Percentiles rank a stretch among this genome's conserved stretches.
Evolutionary conservation across 2,797 vertebrate species (phyloP).

Genomic region (Labeo calbasu): DNA sequence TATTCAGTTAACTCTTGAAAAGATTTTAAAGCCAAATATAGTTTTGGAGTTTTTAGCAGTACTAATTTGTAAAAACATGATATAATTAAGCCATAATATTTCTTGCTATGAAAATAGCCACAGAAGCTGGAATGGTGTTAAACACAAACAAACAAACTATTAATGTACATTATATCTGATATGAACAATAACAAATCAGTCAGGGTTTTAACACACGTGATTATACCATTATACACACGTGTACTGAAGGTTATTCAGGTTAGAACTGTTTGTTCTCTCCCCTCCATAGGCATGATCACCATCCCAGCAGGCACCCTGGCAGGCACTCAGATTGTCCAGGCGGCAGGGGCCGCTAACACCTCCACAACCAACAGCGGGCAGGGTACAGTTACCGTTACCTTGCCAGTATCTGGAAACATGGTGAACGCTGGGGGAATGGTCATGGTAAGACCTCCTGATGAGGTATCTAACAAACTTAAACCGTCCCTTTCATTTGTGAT

Average conservation of each 20-base stretch:
- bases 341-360: slow-evolving; percentile 88
- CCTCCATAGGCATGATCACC: slow-evolving; percentile 96
- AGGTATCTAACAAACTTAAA: slow-evolving; percentile 51
- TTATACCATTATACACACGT: not conserved
- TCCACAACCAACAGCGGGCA: slow-evolving; percentile 95
- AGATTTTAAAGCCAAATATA: too few relatives aligned
- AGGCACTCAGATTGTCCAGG: slow-evolving; percentile 96
- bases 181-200: not conserved
- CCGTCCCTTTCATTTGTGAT: slow-evolving; percentile 22
- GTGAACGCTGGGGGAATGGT: slow-evolving; percentile 99
- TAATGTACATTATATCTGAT: not conserved
- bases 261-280: slow-evolving; percentile 38
- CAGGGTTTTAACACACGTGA: not conserved
- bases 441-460: slow-evolving; percentile 84
- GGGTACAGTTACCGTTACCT: slow-evolving; percentile 96
- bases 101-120: too few relatives aligned
- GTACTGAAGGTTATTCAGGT: not conserved
- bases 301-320: slow-evolving; percentile 96
- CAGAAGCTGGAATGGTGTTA: not conserved
- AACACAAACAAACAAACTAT: not conserved
- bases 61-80: too few relatives aligned
- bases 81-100: too few relatives aligned
- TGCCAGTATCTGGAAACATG: slow-evolving; percentile 94
- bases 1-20: too few relatives aligned
- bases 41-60: too few relatives aligned